These are phyloP conservation scores for Larimichthys polyactis DNA, from an alignment of 2,113 vertebrate species.

Conservation along the genomic window DNA sequence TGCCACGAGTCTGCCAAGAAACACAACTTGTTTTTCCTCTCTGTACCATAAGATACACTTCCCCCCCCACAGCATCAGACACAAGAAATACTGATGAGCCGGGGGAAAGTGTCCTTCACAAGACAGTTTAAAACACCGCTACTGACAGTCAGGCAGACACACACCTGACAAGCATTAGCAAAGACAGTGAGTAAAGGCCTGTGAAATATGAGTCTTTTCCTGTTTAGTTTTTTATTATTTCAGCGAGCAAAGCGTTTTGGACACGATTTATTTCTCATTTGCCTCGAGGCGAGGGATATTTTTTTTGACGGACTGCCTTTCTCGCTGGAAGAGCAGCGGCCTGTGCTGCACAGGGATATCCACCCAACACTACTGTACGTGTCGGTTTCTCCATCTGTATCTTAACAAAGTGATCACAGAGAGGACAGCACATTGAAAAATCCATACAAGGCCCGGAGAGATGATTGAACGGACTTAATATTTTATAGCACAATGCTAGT, in stretches of 20 bases:
- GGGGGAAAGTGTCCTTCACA: neutral
- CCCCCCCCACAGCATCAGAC: neutral
- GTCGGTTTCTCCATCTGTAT: neutral
- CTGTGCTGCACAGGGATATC: slow-evolving; percentile 1
- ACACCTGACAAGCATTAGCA: slow-evolving; percentile 15
- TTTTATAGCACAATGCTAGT: slow-evolving; percentile 5
- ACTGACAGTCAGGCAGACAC: neutral
- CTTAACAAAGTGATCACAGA: slow-evolving; percentile 14
- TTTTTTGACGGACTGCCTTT: slow-evolving; percentile 18
- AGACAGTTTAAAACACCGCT: neutral
- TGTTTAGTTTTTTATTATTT: slow-evolving; percentile 18
- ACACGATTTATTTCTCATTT: slow-evolving; percentile 35
- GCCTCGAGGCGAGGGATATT: slow-evolving; percentile 22
- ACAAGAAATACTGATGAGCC: neutral
- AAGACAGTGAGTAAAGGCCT: slow-evolving; percentile 11
- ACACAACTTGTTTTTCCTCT: neutral
- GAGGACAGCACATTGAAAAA: neutral
- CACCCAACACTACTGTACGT: neutral
- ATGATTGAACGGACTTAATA: slow-evolving; percentile 8
- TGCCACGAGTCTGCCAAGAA: neutral
- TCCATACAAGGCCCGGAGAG: neutral
- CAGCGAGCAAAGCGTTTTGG: slow-evolving; percentile 22
- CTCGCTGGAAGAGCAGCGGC: slow-evolving; percentile 12
- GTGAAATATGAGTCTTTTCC: slow-evolving; percentile 5
- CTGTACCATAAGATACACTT: neutral